Evolutionary conservation across 1,140 invertebrate species (phyloP), one percentile per base, ranked within the genome.

Genomic region (Lucilia sericata): DNA sequence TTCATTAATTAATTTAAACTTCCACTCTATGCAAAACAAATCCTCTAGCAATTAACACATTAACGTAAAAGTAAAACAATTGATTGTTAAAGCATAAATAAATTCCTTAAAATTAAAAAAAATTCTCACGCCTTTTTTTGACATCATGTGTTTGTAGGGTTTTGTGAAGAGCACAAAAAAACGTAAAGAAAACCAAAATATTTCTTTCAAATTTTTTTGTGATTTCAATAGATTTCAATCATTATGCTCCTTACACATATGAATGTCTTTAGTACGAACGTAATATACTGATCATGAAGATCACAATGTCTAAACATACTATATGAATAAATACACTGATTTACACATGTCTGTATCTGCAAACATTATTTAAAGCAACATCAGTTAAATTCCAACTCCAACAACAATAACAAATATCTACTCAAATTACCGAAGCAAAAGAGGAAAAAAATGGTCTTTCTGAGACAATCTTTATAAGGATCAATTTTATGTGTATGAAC

Each of bases 211-310:
- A 70, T 70, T 70, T 70, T 65, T 70, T 12, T 70, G 65, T 70
- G 21, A 70, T 70, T 70, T 70, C 65, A 70, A 70, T 70, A 70
- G 65, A 70, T 70, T 70, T 70, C 65, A 70, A 70, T 70, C 65
- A 70, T 25, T 70, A 21, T 70, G 65, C n/a, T 70, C 17, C 14
- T 65, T 19, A 65, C 13, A 70, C 21, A 70, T 25, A 70, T 70
- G 21, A 7, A 70, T 70, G n/a, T 12, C 25, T 30, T 30, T 30
- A 30, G 9, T 70, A 70, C 25, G 19, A 19, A 25, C 10, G 65
- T 70, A 21, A 70, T 70, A 70, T 70, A 19, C 25, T 30, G 25
- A 30, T 30, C 25, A 2, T 30, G 55, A 60, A 2, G 42, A 42
- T 60, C 55, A 60, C n/a, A 60, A n/a, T n/a, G n/a, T n/a, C n/a